phyloP scores from a whole-genome alignment of 2,888 invertebrate species.

The Opisthograptis luteolata region DNA sequence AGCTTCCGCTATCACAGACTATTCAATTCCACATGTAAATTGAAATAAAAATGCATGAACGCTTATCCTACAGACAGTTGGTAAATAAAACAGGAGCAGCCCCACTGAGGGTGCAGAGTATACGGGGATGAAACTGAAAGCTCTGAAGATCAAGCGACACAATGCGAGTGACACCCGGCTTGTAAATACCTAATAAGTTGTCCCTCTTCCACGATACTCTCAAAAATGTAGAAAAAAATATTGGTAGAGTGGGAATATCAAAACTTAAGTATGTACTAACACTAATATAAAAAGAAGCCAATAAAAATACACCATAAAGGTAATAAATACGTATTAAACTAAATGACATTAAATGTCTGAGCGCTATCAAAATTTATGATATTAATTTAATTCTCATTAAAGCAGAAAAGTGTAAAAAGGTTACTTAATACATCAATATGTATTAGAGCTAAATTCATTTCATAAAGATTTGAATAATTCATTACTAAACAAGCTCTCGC shows the following conservation, averaged over 20 bases:
- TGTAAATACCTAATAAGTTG: slow-evolving; percentile 35
- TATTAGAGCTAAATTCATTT: background rate
- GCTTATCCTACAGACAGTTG: slow-evolving; percentile 49
- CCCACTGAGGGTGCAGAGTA: slow-evolving; percentile 33
- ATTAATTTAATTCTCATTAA: too few relatives aligned
- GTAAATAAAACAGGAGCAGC: slow-evolving; percentile 62
- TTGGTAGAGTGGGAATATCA: background rate
- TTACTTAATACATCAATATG: too few relatives aligned
- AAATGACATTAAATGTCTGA: too few relatives aligned
- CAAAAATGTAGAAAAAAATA: background rate
- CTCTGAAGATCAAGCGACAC: slow-evolving; percentile 28
- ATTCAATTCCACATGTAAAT: slow-evolving; percentile 53
- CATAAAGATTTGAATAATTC: slow-evolving; percentile 5
- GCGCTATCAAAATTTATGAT: too few relatives aligned
- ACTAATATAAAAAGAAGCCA: too few relatives aligned
- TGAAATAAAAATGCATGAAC: slow-evolving; percentile 67
- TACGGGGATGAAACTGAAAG: slow-evolving; percentile 26
- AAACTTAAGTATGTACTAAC: too few relatives aligned
- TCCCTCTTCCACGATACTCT: background rate
- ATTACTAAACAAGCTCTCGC: background rate
- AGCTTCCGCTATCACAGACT: slow-evolving; percentile 33
- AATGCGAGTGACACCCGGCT: slow-evolving; percentile 20
- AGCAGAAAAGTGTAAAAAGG: too few relatives aligned
- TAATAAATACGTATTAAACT: too few relatives aligned
- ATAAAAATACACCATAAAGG: too few relatives aligned